These are phyloP conservation scores for Cephalopachus bancanus DNA, from an alignment of 2,797 vertebrate species.

Conservation along the genomic window DNA sequence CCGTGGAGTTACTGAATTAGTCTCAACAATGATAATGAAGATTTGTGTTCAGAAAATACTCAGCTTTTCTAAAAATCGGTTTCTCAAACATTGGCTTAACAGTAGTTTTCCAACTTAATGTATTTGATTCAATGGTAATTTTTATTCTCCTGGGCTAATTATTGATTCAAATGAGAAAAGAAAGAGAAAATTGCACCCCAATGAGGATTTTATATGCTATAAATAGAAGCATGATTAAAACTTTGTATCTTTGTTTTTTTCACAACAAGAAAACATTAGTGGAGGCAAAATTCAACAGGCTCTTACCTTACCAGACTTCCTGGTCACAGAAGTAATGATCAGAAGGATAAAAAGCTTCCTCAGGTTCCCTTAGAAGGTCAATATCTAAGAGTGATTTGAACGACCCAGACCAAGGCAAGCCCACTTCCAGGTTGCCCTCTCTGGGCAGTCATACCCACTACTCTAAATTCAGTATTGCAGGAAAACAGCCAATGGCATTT, in stretches of 20 bases:
- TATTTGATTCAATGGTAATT: slow-evolving; percentile 32
- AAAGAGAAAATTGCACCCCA: background rate
- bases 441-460: background rate
- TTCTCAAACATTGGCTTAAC: background rate
- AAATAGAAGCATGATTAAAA: background rate
- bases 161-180: background rate
- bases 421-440: background rate
- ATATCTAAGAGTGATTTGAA: background rate
- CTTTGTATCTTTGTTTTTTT: background rate
- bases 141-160: slow-evolving; percentile 24
- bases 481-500: too few relatives aligned
- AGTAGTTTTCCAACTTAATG: background rate
- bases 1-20: too few relatives aligned
- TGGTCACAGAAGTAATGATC: slow-evolving; percentile 18
- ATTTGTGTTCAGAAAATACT: background rate
- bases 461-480: background rate
- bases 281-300: background rate
- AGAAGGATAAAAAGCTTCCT: background rate
- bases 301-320: background rate
- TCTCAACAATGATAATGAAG: background rate
- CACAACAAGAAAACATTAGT: background rate
- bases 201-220: background rate
- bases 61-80: background rate
- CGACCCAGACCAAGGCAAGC: background rate
- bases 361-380: background rate